Evolutionary conservation across 2,888 invertebrate species (phyloP).

Genomic region (Volucella inanis): DNA sequence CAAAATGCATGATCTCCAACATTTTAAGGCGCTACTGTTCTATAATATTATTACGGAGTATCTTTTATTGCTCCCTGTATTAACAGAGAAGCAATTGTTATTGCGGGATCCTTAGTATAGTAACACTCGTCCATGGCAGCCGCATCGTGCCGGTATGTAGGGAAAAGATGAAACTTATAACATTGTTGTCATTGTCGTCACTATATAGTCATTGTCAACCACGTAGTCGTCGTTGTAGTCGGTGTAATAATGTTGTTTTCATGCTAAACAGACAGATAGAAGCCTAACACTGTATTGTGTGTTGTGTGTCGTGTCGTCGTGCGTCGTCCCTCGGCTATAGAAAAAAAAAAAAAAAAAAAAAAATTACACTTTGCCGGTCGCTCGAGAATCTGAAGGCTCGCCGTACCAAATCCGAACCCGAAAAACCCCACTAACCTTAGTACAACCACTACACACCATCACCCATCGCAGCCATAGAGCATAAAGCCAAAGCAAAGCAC

Average conservation of each 20-base stretch:
- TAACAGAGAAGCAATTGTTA: constrained; percentile 48
- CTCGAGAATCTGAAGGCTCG: constrained; percentile 46
- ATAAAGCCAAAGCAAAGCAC: constrained; percentile 13
- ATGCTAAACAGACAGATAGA: constrained; percentile 67
- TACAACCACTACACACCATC: constrained; percentile 36
- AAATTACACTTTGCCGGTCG: constrained; percentile 64
- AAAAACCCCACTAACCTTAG: constrained; percentile 31
- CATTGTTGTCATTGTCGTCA: constrained; percentile 34
- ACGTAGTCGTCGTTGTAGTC: constrained; percentile 14
- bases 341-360: not conserved
- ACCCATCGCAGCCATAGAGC: constrained; percentile 51
- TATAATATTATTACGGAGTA: not conserved
- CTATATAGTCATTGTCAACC: not conserved
- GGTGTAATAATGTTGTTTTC: constrained; percentile 67
- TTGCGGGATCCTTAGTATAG: constrained; percentile 33
- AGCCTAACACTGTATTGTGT: constrained; percentile 57
- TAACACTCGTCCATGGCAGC: constrained; percentile 3
- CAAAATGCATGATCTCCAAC: not conserved
- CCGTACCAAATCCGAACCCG: constrained; percentile 12
- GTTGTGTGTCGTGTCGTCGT: constrained; percentile 34
- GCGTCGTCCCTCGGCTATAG: constrained; percentile 53
- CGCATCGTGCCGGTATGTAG: constrained; percentile 1
- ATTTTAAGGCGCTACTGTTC: constrained; percentile 46
- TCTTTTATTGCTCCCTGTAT: constrained; percentile 31
- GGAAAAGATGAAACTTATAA: constrained; percentile 64